phyloP scores from a whole-genome alignment of 1,140 invertebrate genomes.

The Platyura marginata region DNA sequence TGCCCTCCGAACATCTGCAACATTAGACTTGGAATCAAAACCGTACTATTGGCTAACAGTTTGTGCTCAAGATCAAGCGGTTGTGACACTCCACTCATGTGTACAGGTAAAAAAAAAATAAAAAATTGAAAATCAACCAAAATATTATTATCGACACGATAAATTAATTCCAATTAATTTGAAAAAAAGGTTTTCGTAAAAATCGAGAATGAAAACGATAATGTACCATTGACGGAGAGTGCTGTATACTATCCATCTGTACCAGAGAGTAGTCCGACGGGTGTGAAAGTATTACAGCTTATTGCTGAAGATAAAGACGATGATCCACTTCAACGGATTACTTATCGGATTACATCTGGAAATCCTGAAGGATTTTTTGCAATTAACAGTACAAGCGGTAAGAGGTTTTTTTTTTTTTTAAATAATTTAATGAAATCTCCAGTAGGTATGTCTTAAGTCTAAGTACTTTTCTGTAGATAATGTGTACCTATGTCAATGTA shows the following conservation, averaged over 20 bases:
- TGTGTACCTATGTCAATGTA: too few species aligned
- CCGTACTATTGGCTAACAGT: conserved; percentile 86
- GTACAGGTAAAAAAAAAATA: conserved; percentile 55
- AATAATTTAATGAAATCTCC: too few species aligned
- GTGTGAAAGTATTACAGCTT: conserved; percentile 54
- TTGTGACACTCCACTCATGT: conserved; percentile 66
- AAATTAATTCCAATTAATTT: too few species aligned
- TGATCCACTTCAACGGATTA: conserved; percentile 42
- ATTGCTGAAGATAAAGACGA: conserved; percentile 64
- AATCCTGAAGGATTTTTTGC: conserved; percentile 80
- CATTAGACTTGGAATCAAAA: conserved; percentile 75
- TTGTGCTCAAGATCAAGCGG: conserved; percentile 74
- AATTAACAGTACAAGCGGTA: conserved; percentile 71
- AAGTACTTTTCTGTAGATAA: too few species aligned
- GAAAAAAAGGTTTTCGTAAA: conserved; percentile 84
- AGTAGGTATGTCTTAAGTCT: too few species aligned
- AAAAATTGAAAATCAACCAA: too few species aligned
- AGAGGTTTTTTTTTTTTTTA: too few species aligned
- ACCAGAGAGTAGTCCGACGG: conserved; percentile 61
- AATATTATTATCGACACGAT: background rate
- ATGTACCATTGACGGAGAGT: conserved; percentile 67
- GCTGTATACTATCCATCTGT: conserved; percentile 74
- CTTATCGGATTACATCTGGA: conserved; percentile 70
- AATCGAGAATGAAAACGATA: conserved; percentile 85
- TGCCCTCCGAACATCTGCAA: conserved; percentile 57